Conservation (phyloP, 2,888 invertebrate species). For the Schizotus pectinicornis region DNA sequence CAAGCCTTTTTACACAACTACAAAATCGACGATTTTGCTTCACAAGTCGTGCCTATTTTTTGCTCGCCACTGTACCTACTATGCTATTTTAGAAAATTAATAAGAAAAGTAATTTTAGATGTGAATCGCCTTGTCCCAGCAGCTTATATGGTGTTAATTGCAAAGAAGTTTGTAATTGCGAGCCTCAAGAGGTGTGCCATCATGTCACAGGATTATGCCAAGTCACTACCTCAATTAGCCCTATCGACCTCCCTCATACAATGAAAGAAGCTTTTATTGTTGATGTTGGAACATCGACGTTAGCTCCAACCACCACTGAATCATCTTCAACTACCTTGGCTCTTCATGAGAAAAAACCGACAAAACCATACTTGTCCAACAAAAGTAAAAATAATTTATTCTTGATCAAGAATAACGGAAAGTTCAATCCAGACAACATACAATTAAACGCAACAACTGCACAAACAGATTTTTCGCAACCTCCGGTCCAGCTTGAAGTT, state of each 20-base stretch:
- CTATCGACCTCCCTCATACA: not conserved
- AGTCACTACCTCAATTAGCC: not conserved
- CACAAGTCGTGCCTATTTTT: too few relatives aligned
- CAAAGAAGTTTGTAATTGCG: conserved; percentile 24
- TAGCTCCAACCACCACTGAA: not conserved
- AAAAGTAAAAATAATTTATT: not conserved
- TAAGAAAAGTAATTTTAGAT: conserved; percentile 20
- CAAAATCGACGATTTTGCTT: too few relatives aligned
- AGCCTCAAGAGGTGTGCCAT: conserved; percentile 21
- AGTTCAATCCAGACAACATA: conserved; percentile 5
- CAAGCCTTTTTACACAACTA: too few relatives aligned
- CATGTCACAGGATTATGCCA: conserved; percentile 26
- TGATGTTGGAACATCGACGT: not conserved
- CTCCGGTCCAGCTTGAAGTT: not conserved
- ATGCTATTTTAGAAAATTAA: too few relatives aligned
- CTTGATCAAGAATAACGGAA: conserved; percentile 14
- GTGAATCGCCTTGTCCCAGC: conserved; percentile 22
- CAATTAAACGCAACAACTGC: not conserved
- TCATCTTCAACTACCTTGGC: not conserved
- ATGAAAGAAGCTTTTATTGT: not conserved
- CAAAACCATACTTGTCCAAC: not conserved
- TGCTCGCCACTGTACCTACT: too few relatives aligned
- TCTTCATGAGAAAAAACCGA: not conserved
- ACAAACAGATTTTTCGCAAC: not conserved
- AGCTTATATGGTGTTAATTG: conserved; percentile 30